phyloP scores from a whole-genome alignment of 1,140 invertebrate species.

The Coenobita brevimanus region DNA sequence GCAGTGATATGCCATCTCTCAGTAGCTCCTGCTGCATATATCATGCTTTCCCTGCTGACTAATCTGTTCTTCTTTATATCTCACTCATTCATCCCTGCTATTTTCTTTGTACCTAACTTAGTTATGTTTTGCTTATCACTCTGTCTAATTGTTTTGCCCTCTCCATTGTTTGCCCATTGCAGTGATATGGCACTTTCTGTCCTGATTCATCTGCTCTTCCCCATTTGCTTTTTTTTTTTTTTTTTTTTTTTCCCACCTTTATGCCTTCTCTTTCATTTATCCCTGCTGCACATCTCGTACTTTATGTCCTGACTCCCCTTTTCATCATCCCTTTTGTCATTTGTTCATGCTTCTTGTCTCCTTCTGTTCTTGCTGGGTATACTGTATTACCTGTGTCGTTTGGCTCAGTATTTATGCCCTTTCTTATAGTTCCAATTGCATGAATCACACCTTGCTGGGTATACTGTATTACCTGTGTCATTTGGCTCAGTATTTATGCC shows the following conservation, averaged over 20 bases:
- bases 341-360: background rate
- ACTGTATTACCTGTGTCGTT: background rate
- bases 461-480: background rate
- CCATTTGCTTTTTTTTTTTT: background rate
- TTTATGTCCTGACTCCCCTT: background rate
- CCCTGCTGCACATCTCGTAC: background rate
- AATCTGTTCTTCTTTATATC: too few relatives aligned
- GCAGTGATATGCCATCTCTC: too few relatives aligned
- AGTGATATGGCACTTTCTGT: background rate
- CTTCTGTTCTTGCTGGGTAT: background rate
- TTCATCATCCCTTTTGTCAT: background rate
- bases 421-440: background rate
- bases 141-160: too few relatives aligned
- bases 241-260: background rate
- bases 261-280: background rate
- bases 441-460: too few relatives aligned
- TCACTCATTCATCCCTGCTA: too few relatives aligned
- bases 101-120: too few relatives aligned
- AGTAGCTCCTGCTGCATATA: too few relatives aligned
- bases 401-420: background rate
- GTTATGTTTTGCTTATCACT: too few relatives aligned
- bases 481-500: background rate
- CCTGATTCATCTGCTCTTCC: background rate
- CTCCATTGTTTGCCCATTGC: background rate
- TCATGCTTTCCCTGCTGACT: too few relatives aligned